Evolutionary conservation across 2,113 vertebrate genomes (phyloP), one percentile per base, ranked within the genome.

Genomic region (Conger conger): DNA sequence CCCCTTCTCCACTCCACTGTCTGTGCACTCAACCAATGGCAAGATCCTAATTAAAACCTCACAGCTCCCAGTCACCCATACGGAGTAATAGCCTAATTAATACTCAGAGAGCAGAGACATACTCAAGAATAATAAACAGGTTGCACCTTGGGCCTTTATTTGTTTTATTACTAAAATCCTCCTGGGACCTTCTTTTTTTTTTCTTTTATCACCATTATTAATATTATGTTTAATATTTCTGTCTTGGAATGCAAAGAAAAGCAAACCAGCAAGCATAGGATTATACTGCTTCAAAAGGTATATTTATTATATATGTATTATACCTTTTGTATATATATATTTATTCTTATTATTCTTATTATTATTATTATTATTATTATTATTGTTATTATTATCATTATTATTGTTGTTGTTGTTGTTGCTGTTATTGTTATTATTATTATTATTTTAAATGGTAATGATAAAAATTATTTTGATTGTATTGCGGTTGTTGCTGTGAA

Each of bases 1-100:
- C 89, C 86, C 89, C 90, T 90, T 92, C 90, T 91, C 92, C 92
- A 90, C 90, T 92, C 89, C 91, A 78, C 73, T 33, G 36, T 80
- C 53, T 94, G 93, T 93, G 94, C 93, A 91, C 92, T 95, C 93
- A 93, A 94, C 92, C 94, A 94, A 91, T 91, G 91, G 92, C 92
- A 91, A 92, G 90, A 93, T 92, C 93, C 94, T 95, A 95, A 96
- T 96, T 95, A 96, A 95, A 96, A 95, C 93, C 94, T 95, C 94
- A 94, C 92, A 95, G 94, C 94, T 94, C 92, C 92, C 93, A 91
- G 91, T 95, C 94, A 95, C 93, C 93, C 93, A 94, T 93, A 92
- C 93, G 92, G 92, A 94, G 93, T 94, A 95, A 95, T 94, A 92
- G 92, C 91, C 94, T 95, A 94, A 95, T 95, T 95, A 95, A 95